Base-by-base conservation (phyloP, 2,888 invertebrate species). In the Caenorhabditis sp. region DNA sequence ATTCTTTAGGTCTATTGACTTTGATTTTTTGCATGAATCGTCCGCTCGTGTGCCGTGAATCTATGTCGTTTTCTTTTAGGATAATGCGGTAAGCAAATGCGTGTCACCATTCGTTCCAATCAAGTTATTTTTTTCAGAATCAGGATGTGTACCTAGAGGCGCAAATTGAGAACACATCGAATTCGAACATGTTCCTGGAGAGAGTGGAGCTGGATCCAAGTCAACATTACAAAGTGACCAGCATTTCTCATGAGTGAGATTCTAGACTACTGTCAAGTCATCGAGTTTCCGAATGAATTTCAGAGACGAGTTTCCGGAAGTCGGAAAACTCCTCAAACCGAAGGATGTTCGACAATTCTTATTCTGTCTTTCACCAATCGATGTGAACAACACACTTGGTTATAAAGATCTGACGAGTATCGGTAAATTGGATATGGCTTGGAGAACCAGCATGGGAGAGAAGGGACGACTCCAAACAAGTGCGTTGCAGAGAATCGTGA, bases 401-500 rank as follows among this genome's bases (percentile, higher is more conserved):
- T 81, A 80, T 54, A 86, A 84, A 38, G 95, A 87, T 95, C 95
- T 35, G 96, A 96, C 80, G 95, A 95, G 92, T n/a, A 96, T 98
- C 90, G 98, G 98, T 2, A 98, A 98, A 93, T 94, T 99, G 73
- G 98, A 99, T 93, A 98, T 99, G 92, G 96, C 97, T 12, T 99
- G 99, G 99, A 94, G 97, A 89, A 97, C 97, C 38, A 96, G 96
- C 93, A 95, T 98, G 91, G 98, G 98, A 24, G 98, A 98, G 93
- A 95, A 96, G 89, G 98, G 98, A n/a, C 94, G 97, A 85, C 93
- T 98, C 82, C 98, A 98, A 94, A 98, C 98, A 19, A 97, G 97
- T 93, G 96, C 96, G 91, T 93, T 98, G 79, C 96, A 96, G 92
- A 94, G 97, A 94, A 95, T 95, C 94, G 96, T 96, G 92, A 91